Conservation (phyloP, 1,140 invertebrate species). For the Zaprionus africanus region DNA sequence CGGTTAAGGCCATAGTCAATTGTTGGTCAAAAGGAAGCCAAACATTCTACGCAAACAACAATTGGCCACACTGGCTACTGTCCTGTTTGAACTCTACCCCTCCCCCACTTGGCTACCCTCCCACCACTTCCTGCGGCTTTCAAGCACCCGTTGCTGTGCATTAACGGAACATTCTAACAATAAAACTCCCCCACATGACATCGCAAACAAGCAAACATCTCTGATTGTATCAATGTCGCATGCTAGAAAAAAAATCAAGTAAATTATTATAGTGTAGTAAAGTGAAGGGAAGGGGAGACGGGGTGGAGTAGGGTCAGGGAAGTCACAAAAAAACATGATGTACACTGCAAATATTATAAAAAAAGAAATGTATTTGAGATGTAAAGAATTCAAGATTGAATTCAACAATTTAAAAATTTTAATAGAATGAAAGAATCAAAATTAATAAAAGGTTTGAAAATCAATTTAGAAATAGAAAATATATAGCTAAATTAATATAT, state of each 20-base stretch:
- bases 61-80: slow-evolving; percentile 20
- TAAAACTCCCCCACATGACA: slow-evolving; percentile 37
- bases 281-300: not conserved
- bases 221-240: slow-evolving; percentile 34
- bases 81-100: not conserved
- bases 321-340: slow-evolving; percentile 40
- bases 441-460: no score
- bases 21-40: slow-evolving; percentile 44
- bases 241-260: not conserved
- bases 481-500: no score
- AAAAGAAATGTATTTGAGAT: not conserved
- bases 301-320: slow-evolving; percentile 1
- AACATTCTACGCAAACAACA: slow-evolving; percentile 36
- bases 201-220: slow-evolving; percentile 5
- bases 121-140: not conserved
- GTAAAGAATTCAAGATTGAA: not conserved
- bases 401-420: no score
- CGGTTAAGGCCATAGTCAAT: not conserved
- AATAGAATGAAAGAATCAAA: not conserved
- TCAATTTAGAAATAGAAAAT: no score
- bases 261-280: slow-evolving; percentile 33
- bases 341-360: not conserved
- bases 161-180: slow-evolving; percentile 47
- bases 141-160: slow-evolving; percentile 41
- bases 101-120: not conserved